These are phyloP conservation scores for Heliconius himera DNA, from an alignment of 1,140 invertebrate species.

Conservation along the genomic window DNA sequence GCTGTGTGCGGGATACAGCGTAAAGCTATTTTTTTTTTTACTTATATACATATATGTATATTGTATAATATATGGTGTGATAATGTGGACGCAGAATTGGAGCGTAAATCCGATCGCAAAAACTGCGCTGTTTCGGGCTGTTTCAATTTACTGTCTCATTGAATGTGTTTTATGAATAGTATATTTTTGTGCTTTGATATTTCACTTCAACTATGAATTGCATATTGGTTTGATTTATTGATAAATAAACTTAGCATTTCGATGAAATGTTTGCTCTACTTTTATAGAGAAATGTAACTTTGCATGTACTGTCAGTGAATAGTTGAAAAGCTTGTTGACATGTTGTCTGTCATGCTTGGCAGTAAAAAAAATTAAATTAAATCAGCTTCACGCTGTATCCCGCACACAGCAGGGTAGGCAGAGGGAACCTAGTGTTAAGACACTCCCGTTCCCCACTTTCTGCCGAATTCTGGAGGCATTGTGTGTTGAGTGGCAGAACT, in stretches of 20 bases:
- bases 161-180: conserved; percentile 7
- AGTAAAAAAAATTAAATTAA: too few relatives aligned
- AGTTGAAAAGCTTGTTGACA: too few relatives aligned
- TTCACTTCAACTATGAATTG: conserved; percentile 2
- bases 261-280: not conserved
- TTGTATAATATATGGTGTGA: not conserved
- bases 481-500: too few relatives aligned
- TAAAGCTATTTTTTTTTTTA: too few relatives aligned
- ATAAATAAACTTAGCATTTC: conserved; percentile 5
- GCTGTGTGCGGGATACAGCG: too few relatives aligned
- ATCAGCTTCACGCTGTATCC: too few relatives aligned
- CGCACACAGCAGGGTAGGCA: too few relatives aligned
- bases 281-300: not conserved
- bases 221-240: conserved; percentile 6
- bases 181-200: conserved; percentile 4
- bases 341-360: too few relatives aligned
- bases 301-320: not conserved
- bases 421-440: too few relatives aligned
- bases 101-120: conserved; percentile 24
- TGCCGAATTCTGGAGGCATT: too few relatives aligned
- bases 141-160: conserved; percentile 23
- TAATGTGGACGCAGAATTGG: conserved; percentile 19
- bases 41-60: too few relatives aligned
- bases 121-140: conserved; percentile 20
- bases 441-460: too few relatives aligned